Percentiles rank a stretch among this genome's conserved stretches.
These are phyloP conservation scores for Paguma larvata DNA, from an alignment of 2,797 vertebrate species.

Conservation along the genomic window DNA sequence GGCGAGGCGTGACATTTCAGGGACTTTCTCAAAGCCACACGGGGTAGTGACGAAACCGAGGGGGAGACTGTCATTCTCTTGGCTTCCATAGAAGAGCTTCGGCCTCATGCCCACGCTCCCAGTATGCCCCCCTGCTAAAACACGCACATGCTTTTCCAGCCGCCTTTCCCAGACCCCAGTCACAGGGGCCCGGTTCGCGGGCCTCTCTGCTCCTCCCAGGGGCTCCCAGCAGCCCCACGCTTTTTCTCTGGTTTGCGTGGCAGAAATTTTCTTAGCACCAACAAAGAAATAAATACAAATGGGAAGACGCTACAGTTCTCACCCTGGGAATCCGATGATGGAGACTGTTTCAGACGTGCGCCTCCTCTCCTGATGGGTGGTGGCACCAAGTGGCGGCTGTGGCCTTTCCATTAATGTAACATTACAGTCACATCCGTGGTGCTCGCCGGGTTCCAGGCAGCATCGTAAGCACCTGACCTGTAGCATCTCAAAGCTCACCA, in stretches of 20 bases:
- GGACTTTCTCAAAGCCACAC: neutral
- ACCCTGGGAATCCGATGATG: accelerated
- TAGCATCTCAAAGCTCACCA: neutral
- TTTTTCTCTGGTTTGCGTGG: neutral
- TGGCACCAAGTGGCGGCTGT: neutral
- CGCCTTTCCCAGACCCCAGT: neutral
- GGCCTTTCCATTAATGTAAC: no score
- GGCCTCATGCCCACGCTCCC: neutral
- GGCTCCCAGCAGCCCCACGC: neutral
- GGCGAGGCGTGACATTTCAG: neutral
- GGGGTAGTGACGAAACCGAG: neutral
- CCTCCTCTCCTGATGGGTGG: neutral
- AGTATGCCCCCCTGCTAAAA: neutral
- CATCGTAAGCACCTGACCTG: neutral
- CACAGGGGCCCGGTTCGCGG: neutral
- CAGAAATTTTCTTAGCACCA: neutral
- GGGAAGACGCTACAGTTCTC: neutral
- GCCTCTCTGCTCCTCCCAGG: neutral
- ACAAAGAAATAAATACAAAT: neutral
- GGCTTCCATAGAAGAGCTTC: neutral
- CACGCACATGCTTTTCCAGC: neutral
- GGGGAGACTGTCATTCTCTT: neutral
- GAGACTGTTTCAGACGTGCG: neutral
- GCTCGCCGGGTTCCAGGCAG: neutral
- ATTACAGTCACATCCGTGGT: accelerated